Conservation (phyloP, 2,888 invertebrate genomes). For the Mystacides longicornis region DNA sequence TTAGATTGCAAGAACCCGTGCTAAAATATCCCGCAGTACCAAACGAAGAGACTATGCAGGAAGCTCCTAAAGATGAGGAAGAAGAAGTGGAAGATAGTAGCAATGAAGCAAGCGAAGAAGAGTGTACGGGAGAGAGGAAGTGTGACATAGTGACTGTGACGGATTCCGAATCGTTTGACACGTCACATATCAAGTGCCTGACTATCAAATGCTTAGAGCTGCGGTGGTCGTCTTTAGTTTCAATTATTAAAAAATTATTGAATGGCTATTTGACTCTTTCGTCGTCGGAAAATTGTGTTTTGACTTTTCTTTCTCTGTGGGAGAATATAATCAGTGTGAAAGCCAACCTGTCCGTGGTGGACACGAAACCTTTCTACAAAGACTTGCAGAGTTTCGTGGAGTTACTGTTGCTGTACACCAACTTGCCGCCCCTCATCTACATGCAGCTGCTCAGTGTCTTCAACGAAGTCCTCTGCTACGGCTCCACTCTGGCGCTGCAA, state of each 20-base stretch:
- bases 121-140: slow-evolving; percentile 29
- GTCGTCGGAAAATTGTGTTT: slow-evolving; percentile 61
- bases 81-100: not conserved
- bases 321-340: slow-evolving; percentile 86
- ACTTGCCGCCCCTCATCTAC: slow-evolving; percentile 76
- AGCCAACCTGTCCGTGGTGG: slow-evolving; percentile 81
- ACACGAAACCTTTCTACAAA: slow-evolving; percentile 82
- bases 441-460: slow-evolving; percentile 77
- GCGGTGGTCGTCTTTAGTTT: slow-evolving; percentile 76
- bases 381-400: slow-evolving; percentile 75
- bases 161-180: slow-evolving; percentile 77
- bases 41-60: not conserved
- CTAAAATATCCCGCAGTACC: slow-evolving; percentile 34
- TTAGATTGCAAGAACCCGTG: slow-evolving; percentile 42
- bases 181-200: slow-evolving; percentile 77
- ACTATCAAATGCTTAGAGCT: slow-evolving; percentile 79
- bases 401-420: slow-evolving; percentile 57
- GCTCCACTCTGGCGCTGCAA: slow-evolving; percentile 82
- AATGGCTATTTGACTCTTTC: slow-evolving; percentile 50
- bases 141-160: slow-evolving; percentile 59
- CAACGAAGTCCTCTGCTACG: slow-evolving; percentile 86
- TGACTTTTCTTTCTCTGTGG: slow-evolving; percentile 82
- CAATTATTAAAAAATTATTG: slow-evolving; percentile 56
- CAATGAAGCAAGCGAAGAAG: not conserved
- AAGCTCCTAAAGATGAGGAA: not conserved